Conservation (phyloP, 2,113 vertebrate genomes). For the Zosterops japonicus region DNA sequence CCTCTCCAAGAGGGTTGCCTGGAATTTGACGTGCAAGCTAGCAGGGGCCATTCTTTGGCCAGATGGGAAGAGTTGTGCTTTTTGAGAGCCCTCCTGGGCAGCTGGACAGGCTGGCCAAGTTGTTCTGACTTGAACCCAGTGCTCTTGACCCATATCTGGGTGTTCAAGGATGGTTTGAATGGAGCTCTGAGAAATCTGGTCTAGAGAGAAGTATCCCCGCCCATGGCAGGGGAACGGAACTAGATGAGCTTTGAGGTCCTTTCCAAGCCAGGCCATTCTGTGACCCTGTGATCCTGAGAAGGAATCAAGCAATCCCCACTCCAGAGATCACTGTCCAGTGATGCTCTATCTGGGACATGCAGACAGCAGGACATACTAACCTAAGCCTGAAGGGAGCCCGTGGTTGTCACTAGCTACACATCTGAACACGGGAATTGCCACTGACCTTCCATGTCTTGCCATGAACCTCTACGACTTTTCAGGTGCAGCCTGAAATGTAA, state of each 20-base stretch:
- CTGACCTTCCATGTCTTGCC: background rate
- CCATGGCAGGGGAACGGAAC: background rate
- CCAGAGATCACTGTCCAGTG: too few species aligned
- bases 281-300: background rate
- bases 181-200: background rate
- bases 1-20: background rate
- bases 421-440: background rate
- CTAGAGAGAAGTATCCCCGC: background rate
- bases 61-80: accelerated
- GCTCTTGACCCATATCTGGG: background rate
- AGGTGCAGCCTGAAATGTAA: background rate
- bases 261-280: background rate
- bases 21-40: background rate
- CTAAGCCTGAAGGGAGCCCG: accelerated
- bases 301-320: background rate
- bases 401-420: background rate
- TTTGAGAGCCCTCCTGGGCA: background rate
- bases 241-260: background rate
- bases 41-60: background rate
- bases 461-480: accelerated
- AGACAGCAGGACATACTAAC: background rate
- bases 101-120: background rate
- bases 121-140: background rate
- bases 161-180: background rate
- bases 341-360: background rate